Conservation (phyloP, 2,797 vertebrate genomes). For the Hippoglossus hippoglossus region DNA sequence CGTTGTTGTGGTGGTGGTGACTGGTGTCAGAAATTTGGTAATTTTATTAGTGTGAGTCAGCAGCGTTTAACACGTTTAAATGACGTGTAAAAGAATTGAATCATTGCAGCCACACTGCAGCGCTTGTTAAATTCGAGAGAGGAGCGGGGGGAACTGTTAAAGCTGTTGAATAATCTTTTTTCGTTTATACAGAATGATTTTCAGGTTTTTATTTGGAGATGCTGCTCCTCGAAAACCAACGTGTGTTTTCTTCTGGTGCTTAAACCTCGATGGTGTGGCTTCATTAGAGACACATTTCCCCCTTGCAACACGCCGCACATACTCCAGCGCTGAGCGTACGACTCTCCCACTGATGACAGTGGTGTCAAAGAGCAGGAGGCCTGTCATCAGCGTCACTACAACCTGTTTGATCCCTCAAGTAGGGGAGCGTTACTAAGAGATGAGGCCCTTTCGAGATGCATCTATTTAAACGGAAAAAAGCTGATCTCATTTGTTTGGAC, state of each 20-base stretch:
- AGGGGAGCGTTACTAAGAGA: conserved; percentile 49
- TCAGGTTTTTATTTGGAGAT: background rate
- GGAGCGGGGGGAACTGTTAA: background rate
- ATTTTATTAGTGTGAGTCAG: conserved; percentile 72
- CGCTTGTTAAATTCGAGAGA: conserved; percentile 39
- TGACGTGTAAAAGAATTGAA: conserved; percentile 39
- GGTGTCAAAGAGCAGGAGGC: conserved; percentile 55
- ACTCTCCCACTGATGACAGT: conserved; percentile 45
- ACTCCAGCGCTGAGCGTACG: background rate
- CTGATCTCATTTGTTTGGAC: conserved; percentile 40
- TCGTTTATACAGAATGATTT: background rate
- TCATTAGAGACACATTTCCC: background rate
- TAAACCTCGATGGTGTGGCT: background rate
- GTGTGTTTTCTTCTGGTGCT: background rate
- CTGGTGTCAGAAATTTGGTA: conserved; percentile 44
- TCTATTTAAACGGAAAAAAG: conserved; percentile 41
- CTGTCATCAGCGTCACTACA: conserved; percentile 66
- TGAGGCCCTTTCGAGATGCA: conserved; percentile 52
- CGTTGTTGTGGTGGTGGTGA: conserved; percentile 59
- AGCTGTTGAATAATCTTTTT: background rate
- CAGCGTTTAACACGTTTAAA: conserved; percentile 53
- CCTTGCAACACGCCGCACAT: background rate
- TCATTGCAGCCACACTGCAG: conserved; percentile 39
- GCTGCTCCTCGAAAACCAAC: background rate
- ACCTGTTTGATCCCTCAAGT: conserved; percentile 63